Evolutionary conservation across 2,113 vertebrate species (phyloP), one percentile per base, ranked within the genome.

Genomic region (Anser cygnoides): DNA sequence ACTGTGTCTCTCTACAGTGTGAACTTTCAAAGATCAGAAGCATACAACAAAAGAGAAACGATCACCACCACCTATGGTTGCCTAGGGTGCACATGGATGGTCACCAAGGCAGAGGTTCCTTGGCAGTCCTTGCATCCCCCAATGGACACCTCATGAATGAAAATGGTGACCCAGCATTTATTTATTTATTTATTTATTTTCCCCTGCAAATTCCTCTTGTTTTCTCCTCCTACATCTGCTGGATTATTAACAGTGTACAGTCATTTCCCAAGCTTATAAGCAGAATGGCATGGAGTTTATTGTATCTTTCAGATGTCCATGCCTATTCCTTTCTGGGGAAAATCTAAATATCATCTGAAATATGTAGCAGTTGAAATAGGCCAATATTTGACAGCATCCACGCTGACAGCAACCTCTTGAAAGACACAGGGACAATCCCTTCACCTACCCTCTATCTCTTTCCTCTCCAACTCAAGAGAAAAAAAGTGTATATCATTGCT

Each of bases 71-170:
- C 21, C 16, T 17, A 19, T 3, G 25, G 29, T 3, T 62, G 31
- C 25, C n/a, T 19, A 43, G 25, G n/a, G 14, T 75, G 21, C 35
- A 33, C 0, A 1, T 1, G 7, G 7, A 10, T 21, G 13, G 14
- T 37, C 62, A 43, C 11, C 25, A 28, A 35, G 43, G 26, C 31
- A 10, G 3, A 21, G 5, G 10, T n/a, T 84, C 54, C 57, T 41
- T 35, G 68, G 31, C 10, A 57, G 6, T 14, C 17, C 39, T 50
- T 55, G 35, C 33, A 63, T 29, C 22, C 7, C 18, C 22, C 10
- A 12, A 16, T 26, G 37, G 20, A 5, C 31, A n/a, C 25, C 28
- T 70, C 23, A 5, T 50, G 44, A 80, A 50, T 2, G 1, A 44
- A 28, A 73, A n/a, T 5, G 9, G 37, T 37, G 22, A 62, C n/a